Base-by-base conservation (phyloP, 2,888 invertebrate species). In the Crioceris asparagi region DNA sequence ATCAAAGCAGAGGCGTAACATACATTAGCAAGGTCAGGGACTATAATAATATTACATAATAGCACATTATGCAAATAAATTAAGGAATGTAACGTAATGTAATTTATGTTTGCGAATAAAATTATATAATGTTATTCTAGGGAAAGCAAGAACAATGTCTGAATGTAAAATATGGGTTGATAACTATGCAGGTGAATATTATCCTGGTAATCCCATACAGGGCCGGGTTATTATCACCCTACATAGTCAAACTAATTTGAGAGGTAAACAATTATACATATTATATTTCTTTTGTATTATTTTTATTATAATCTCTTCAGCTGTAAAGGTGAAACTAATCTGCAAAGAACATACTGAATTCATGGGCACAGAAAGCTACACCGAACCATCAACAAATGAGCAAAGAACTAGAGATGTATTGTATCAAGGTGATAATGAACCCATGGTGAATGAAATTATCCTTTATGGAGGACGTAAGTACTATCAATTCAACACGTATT, bases 161-260 rank as follows among this genome's bases (percentile, higher is more conserved):
- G 51, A 52, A 30, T 54, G 54, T 39, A 54, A 55, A 42, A 44
- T 58, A 17, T 47, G 50, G 45, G 39, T 56, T 34, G 56, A 57
- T 30, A 57, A 58, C 39, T 53, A 54, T 36, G 43, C 39, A 32
- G 53, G 55, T 10, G 48, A 50, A 12, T 53, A 49, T 41, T 48
- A 43, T 31, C 48, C 54, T n/a, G 56, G 56, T 5, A 31, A 39
- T 4, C 34, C 44, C 17, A 46, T 56, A 18, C 50, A 50, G 36
- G 56, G 56, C 32, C 49, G 43, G 41, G 45, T 56, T 21, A 30
- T 54, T 26, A 29, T 52, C 18, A 46, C 44, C 36, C 48, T 55
- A 26, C 45, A 48, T 33, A 42, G 47, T 31, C 47, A 50, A 16
- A 48, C 47, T 7, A 49, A 46, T 25, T 41, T 53, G 17, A 46